Base-by-base conservation (phyloP, 2,797 vertebrate genomes). In the Phoebastria nigripes region DNA sequence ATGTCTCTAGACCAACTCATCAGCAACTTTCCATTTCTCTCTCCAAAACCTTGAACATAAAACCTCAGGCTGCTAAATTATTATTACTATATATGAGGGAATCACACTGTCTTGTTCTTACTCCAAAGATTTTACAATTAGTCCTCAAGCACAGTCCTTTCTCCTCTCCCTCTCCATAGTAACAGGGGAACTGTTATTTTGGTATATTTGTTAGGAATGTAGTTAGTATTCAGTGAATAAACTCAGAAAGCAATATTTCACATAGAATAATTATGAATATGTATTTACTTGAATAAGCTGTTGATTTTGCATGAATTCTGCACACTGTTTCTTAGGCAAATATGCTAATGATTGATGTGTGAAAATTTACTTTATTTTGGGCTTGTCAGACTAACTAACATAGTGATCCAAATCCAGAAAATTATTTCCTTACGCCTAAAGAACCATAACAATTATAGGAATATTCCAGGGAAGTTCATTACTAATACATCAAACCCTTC, bases 371-470 rank as follows among this genome's bases (percentile, higher is more conserved):
- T 96, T 93, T 94, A 96, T 94, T 96, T 94, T 77, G 91, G 69
- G 91, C 87, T 94, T 94, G 91, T 94, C 92, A 96, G 95, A 96
- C 95, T 94, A 74, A 94, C 88, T 96, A 97, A 93, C 92, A 84
- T 51, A 96, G 94, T 94, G 87, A 96, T 93, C 94, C 94, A 96
- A 86, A 96, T 96, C 82, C 82, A 91, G 84, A 93, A 93, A 88
- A 95, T 94, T 47, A 84, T 89, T 96, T 96, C 84, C 82, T 94
- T 92, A 35, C 0, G 7, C 82, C 89, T 89, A 82, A 87, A 67
- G 82, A 91, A 67, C 91, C 20, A 8, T 80, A 94, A 95, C 76
- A 85, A 83, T 94, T 89, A 89, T 15, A 87, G 46, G 65, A 94
- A 67, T 94, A 92, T 91, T 96, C 35, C 71, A 89, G 69, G 35